These are phyloP conservation scores for Myotis brandtii DNA, from an alignment of 2,113 vertebrate species.

Conservation along the genomic window DNA sequence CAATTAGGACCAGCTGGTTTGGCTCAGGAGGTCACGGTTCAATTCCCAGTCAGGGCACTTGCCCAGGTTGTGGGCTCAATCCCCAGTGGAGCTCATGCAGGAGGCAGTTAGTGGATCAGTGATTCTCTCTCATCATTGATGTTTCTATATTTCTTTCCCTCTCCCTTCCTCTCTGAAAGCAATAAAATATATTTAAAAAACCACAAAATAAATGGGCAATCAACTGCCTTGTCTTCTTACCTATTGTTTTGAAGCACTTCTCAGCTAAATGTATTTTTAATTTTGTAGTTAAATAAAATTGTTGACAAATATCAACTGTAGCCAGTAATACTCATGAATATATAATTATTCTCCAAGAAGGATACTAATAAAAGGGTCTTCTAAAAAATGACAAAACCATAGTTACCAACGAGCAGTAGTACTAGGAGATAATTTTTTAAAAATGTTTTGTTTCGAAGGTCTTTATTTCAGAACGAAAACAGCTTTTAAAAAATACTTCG, in stretches of 20 bases:
- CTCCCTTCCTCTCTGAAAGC: not conserved
- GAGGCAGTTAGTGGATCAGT: not conserved
- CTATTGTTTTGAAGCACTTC: not conserved
- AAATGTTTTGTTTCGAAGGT: not conserved
- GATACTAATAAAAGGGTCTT: not conserved
- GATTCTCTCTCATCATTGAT: not conserved
- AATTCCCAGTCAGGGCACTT: not conserved
- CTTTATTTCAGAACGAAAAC: not conserved
- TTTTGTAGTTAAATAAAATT: conserved; percentile 5
- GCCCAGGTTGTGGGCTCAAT: not conserved
- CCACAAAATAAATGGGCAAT: not conserved
- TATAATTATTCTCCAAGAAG: not conserved
- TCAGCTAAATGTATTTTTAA: not conserved
- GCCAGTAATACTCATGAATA: not conserved
- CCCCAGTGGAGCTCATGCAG: too few species aligned
- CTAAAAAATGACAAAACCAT: not conserved
- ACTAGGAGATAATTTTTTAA: not conserved
- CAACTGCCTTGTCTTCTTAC: not conserved
- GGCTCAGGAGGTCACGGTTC: not conserved
- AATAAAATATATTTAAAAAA: not conserved
- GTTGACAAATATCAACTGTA: not conserved
- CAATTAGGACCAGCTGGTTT: not conserved
- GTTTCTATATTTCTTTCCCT: not conserved
- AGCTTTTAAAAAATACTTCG: not conserved
- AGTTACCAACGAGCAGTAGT: not conserved